These are phyloP conservation scores for Meganola albula DNA, from an alignment of 2,888 invertebrate species.

Conservation along the genomic window DNA sequence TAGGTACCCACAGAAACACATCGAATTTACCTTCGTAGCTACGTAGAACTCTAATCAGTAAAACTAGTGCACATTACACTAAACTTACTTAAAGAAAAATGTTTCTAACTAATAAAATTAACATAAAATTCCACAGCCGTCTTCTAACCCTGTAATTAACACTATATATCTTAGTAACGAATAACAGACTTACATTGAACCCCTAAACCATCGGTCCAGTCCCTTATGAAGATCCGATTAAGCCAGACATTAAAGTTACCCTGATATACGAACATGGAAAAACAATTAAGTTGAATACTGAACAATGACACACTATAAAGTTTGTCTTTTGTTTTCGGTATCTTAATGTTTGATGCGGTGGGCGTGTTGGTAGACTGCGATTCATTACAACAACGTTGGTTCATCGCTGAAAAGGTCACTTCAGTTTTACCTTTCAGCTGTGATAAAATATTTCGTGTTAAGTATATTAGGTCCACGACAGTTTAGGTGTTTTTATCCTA, in stretches of 20 bases:
- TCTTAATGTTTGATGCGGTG: constrained; percentile 58
- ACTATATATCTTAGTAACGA: constrained; percentile 57
- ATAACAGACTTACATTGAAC: constrained; percentile 50
- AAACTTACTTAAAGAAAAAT: too few species aligned
- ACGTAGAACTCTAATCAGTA: too few species aligned
- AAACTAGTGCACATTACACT: too few species aligned
- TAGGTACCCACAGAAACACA: too few species aligned
- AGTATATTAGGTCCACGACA: too few species aligned
- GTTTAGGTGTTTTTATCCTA: too few species aligned
- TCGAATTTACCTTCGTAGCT: too few species aligned
- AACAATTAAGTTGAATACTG: constrained; percentile 71
- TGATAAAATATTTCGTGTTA: too few species aligned
- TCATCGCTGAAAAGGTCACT: too few species aligned
- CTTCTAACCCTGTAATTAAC: constrained; percentile 46
- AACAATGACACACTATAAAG: constrained; percentile 69
- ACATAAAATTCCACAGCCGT: constrained; percentile 30
- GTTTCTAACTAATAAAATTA: constrained; percentile 32
- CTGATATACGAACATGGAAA: constrained; percentile 71
- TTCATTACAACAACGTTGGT: too few species aligned
- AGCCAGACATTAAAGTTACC: constrained; percentile 56
- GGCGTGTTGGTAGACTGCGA: constrained; percentile 51
- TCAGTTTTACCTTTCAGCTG: too few species aligned
- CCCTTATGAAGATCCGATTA: constrained; percentile 68
- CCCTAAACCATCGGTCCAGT: constrained; percentile 33
- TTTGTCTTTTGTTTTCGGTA: constrained; percentile 65